Percentiles rank a stretch among this genome's conserved stretches.
Evolutionary conservation across 2,888 invertebrate genomes (phyloP).

Genomic region (Fabriciana adippe): DNA sequence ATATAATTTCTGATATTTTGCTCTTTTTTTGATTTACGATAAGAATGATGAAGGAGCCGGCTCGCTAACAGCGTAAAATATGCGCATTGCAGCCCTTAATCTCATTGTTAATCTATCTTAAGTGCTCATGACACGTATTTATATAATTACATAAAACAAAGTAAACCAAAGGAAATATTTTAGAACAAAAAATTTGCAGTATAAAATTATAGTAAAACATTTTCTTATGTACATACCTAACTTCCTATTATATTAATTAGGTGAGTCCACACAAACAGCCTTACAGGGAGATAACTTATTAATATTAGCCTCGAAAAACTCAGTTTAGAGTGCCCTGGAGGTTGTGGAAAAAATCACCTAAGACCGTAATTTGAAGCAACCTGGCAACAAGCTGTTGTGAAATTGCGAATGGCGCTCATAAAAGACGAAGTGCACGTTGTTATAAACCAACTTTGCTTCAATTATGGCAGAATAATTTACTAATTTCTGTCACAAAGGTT

Average conservation of each 20-base stretch:
- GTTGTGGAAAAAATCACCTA: conserved; percentile 44
- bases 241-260: conserved; percentile 48
- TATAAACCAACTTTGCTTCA: conserved; percentile 13
- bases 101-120: too few relatives aligned
- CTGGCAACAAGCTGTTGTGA: conserved; percentile 24
- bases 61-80: too few relatives aligned
- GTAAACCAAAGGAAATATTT: too few relatives aligned
- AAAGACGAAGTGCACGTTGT: conserved; percentile 24
- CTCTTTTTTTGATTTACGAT: too few relatives aligned
- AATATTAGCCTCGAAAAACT: conserved; percentile 46
- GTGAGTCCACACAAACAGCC: conserved; percentile 50
- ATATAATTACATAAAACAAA: too few relatives aligned
- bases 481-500: conserved; percentile 5
- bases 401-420: conserved; percentile 20
- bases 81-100: too few relatives aligned
- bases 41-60: too few relatives aligned
- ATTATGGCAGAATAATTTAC: conserved; percentile 24
- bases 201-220: not conserved
- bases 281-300: conserved; percentile 50
- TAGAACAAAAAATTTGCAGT: not conserved
- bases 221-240: not conserved
- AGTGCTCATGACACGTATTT: too few relatives aligned
- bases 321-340: conserved; percentile 1
- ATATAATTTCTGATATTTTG: too few relatives aligned
- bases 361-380: conserved; percentile 32